Evolutionary conservation across 2,888 invertebrate species (phyloP).

Genomic region (Polymixis lichenea): DNA sequence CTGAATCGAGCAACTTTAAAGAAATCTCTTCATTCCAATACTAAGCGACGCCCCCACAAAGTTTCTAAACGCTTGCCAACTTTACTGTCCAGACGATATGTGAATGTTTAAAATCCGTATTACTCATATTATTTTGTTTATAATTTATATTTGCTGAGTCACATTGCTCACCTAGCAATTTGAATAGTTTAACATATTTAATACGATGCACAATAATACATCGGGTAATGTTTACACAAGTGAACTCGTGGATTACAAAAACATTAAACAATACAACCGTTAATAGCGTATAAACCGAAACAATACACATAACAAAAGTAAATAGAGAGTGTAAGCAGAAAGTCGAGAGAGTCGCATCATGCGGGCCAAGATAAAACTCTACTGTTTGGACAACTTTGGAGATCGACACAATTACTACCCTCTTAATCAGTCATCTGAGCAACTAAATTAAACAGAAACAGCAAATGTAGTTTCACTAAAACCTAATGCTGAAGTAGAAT

Average conservation of each 20-base stretch:
- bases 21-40: conserved; percentile 69
- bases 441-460: conserved; percentile 20
- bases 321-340: conserved; percentile 61
- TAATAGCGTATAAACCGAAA: conserved; percentile 52
- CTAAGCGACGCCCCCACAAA: conserved; percentile 58
- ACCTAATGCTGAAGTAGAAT: neutral
- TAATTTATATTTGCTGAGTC: conserved; percentile 10
- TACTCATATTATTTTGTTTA: conserved; percentile 6
- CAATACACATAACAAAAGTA: conserved; percentile 58
- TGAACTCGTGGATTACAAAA: conserved; percentile 53
- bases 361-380: conserved; percentile 68
- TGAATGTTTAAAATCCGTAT: conserved; percentile 29
- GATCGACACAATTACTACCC: conserved; percentile 35
- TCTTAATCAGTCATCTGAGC: conserved; percentile 42
- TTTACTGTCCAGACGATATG: conserved; percentile 47
- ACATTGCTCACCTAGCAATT: conserved; percentile 32
- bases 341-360: conserved; percentile 57
- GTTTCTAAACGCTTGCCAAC: conserved; percentile 61
- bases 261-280: conserved; percentile 62
- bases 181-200: conserved; percentile 27
- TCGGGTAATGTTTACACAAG: conserved; percentile 49
- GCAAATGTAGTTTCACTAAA: neutral
- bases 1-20: conserved; percentile 69
- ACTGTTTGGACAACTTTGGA: conserved; percentile 64
- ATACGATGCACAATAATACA: conserved; percentile 40